These are phyloP conservation scores for Tiliacea citrago DNA, from an alignment of 2,888 invertebrate genomes.

Conservation along the genomic window DNA sequence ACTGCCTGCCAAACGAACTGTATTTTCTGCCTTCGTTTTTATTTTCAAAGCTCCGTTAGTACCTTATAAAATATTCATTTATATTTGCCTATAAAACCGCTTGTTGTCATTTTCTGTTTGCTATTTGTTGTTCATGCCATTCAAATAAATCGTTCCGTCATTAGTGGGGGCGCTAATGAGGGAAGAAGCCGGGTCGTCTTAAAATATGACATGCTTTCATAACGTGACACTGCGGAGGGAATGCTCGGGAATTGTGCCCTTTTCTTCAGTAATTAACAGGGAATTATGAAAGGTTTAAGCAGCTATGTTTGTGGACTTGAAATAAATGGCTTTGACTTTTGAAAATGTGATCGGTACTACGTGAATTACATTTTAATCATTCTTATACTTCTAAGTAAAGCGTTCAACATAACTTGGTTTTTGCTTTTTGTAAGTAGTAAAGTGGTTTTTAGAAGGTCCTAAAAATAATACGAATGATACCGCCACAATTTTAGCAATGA, in stretches of 20 bases:
- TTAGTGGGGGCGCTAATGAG: slow-evolving; percentile 60
- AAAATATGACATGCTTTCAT: slow-evolving; percentile 62
- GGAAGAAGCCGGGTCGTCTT: slow-evolving; percentile 39
- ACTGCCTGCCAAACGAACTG: not conserved
- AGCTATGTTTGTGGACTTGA: not conserved
- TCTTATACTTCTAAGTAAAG: too few species aligned
- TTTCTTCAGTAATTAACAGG: slow-evolving; percentile 44
- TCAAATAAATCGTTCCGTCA: slow-evolving; percentile 60
- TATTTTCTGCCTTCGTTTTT: slow-evolving; percentile 19
- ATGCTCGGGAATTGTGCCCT: slow-evolving; percentile 28
- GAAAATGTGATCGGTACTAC: not conserved
- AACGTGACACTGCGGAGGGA: slow-evolving; percentile 37
- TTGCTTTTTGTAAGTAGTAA: not conserved
- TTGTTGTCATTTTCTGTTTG: slow-evolving; percentile 26
- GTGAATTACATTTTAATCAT: too few species aligned
- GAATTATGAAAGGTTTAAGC: slow-evolving; percentile 23
- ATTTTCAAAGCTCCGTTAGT: not conserved
- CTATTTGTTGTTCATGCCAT: slow-evolving; percentile 43
- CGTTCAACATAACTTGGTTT: not conserved
- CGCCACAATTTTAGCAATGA: not conserved
- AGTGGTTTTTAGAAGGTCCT: not conserved
- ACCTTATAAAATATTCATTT: slow-evolving; percentile 30
- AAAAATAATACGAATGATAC: not conserved
- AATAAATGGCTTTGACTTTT: not conserved
- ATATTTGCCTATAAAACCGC: slow-evolving; percentile 23